Percentiles rank a stretch among this genome's conserved stretches.
Evolutionary conservation across 2,113 vertebrate species (phyloP).

Genomic region (Carlito syrichta): DNA sequence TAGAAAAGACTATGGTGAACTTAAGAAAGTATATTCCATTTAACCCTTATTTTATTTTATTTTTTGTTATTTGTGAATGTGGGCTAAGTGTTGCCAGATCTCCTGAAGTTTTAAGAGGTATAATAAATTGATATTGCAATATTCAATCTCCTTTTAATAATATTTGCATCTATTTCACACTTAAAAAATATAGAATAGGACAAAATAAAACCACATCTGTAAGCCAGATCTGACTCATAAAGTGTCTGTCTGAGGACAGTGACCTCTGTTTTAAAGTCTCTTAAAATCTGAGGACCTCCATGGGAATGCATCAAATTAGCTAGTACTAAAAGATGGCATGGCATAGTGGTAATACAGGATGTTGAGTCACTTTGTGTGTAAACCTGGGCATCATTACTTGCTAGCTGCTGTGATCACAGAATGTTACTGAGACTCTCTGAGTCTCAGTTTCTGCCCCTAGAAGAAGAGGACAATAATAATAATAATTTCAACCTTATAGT

Average conservation of each 20-base stretch:
- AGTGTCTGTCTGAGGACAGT: not conserved
- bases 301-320: not conserved
- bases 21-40: not conserved
- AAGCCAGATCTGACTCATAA: too few relatives aligned
- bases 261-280: not conserved
- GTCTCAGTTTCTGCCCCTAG: not conserved
- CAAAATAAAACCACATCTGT: not conserved
- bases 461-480: not conserved
- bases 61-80: not conserved
- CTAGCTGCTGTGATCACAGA: not conserved
- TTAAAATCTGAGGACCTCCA: not conserved
- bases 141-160: not conserved
- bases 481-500: not conserved
- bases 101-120: not conserved
- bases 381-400: not conserved
- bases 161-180: not conserved
- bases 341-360: not conserved
- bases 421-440: too few relatives aligned
- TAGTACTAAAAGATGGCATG: not conserved
- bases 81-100: not conserved
- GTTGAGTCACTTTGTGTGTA: not conserved
- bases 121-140: not conserved
- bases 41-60: not conserved
- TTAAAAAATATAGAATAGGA: not conserved
- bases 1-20: not conserved